phyloP scores from a whole-genome alignment of 1,140 invertebrate genomes.

The Cyclina sinensis region DNA sequence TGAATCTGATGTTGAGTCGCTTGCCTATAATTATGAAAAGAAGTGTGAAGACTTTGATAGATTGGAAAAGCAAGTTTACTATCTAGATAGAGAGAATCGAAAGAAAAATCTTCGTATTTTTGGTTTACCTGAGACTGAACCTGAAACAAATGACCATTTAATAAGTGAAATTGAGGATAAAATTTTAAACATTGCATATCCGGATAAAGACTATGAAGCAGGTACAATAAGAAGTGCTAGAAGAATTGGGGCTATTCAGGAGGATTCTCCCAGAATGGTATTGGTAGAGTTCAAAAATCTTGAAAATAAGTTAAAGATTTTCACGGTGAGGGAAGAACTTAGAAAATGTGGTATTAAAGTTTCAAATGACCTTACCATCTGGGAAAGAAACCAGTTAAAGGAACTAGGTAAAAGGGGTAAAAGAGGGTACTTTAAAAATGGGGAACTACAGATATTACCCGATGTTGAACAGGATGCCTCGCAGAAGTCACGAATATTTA shows the following conservation, averaged over 20 bases:
- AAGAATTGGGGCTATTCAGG: too few relatives aligned
- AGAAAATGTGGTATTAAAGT: neutral
- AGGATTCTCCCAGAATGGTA: slow-evolving; percentile 34
- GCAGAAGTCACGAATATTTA: neutral
- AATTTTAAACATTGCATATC: too few relatives aligned
- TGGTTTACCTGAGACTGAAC: neutral
- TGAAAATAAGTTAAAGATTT: slow-evolving; percentile 26
- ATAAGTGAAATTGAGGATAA: neutral
- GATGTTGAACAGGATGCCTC: neutral
- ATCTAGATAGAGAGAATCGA: neutral
- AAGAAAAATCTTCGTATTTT: neutral
- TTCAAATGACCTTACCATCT: neutral
- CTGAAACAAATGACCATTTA: neutral
- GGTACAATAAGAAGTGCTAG: too few relatives aligned
- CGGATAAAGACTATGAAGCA: too few relatives aligned
- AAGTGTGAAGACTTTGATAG: too few relatives aligned
- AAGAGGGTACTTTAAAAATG: slow-evolving; percentile 31
- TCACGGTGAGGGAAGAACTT: neutral
- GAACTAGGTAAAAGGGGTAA: neutral
- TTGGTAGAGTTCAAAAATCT: slow-evolving; percentile 1
- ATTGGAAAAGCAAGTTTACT: too few relatives aligned
- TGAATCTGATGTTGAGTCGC: too few relatives aligned
- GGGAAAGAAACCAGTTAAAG: slow-evolving; percentile 4
- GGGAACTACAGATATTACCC: neutral
- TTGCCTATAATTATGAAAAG: too few relatives aligned